A percentile compares a stretch with the other conserved stretches of the same genome.
phyloP scores from a whole-genome alignment of 2,888 invertebrate genomes.

The Drosophila stalkeri region DNA sequence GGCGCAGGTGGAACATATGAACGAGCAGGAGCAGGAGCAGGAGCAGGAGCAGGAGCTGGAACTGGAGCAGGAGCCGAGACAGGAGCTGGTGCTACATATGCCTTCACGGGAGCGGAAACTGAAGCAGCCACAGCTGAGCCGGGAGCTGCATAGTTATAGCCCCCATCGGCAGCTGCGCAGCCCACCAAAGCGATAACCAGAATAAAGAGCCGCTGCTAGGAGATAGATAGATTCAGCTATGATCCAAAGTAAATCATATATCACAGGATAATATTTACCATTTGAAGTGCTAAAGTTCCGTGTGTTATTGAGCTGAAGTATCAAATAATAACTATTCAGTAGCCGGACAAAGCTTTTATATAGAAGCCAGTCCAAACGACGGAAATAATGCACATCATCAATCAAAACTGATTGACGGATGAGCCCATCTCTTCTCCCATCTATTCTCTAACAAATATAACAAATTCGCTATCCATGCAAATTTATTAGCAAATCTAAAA shows the following conservation, averaged over 20 bases:
- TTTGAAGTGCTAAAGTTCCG: slow-evolving; percentile 49
- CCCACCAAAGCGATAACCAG: slow-evolving; percentile 66
- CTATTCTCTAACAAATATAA: slow-evolving; percentile 11
- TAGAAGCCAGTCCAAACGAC: slow-evolving; percentile 55
- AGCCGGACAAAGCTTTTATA: slow-evolving; percentile 67
- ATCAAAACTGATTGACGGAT: slow-evolving; percentile 54
- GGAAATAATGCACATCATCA: slow-evolving; percentile 73
- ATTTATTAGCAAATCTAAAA: slow-evolving; percentile 45
- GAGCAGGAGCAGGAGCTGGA: slow-evolving; percentile 16
- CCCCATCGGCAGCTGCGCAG: slow-evolving; percentile 58
- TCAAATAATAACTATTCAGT: slow-evolving; percentile 60
- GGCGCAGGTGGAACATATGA: slow-evolving; percentile 23
- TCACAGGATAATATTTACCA: slow-evolving; percentile 49
- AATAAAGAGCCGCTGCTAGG: slow-evolving; percentile 63
- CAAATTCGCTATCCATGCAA: slow-evolving; percentile 30
- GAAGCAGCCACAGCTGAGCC: slow-evolving; percentile 55
- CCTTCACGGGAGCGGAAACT: slow-evolving; percentile 53
- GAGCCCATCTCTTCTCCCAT: slow-evolving; percentile 19
- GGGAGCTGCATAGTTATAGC: slow-evolving; percentile 71
- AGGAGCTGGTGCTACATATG: slow-evolving; percentile 53
- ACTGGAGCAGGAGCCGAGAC: slow-evolving; percentile 15
- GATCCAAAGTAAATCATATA: slow-evolving; percentile 13
- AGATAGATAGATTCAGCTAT: not conserved
- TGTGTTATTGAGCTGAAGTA: slow-evolving; percentile 50
- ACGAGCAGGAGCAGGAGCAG: slow-evolving; percentile 4